These are phyloP conservation scores for Maniola jurtina DNA, from an alignment of 1,140 invertebrate genomes.

Conservation along the genomic window DNA sequence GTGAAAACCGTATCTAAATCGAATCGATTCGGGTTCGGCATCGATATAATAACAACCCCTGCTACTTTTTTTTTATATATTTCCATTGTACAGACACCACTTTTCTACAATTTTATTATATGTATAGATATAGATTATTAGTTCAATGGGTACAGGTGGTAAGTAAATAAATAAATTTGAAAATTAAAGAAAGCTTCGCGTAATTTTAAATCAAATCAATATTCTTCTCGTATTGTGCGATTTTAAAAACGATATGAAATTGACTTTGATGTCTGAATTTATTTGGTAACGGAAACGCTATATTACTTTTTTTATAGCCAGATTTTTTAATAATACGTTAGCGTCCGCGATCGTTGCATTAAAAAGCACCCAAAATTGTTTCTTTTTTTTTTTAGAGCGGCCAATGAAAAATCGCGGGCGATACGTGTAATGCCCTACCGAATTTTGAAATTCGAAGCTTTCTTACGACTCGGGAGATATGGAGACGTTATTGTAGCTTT, in stretches of 20 bases:
- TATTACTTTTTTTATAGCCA: background rate
- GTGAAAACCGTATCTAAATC: too few relatives aligned
- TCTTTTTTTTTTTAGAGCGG: slow-evolving; percentile 51
- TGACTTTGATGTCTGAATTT: slow-evolving; percentile 9
- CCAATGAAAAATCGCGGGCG: slow-evolving; percentile 57
- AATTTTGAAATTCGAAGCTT: slow-evolving; percentile 54
- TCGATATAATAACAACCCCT: too few relatives aligned
- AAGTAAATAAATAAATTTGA: too few relatives aligned
- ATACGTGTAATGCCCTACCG: slow-evolving; percentile 60
- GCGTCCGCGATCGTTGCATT: slow-evolving; percentile 2
- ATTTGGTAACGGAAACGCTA: background rate
- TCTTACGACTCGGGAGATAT: slow-evolving; percentile 10
- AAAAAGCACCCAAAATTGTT: slow-evolving; percentile 35
- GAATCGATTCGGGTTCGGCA: too few relatives aligned
- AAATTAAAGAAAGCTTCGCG: too few relatives aligned
- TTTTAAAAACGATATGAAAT: background rate
- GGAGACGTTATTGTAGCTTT: slow-evolving; percentile 8
- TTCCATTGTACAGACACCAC: too few relatives aligned
- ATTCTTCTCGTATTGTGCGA: too few relatives aligned
- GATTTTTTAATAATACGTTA: background rate
- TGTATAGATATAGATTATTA: too few relatives aligned
- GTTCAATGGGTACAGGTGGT: too few relatives aligned
- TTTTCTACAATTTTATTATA: too few relatives aligned
- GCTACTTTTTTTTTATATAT: too few relatives aligned
- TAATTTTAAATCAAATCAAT: too few relatives aligned